Evolutionary conservation across 1,140 invertebrate genomes (phyloP), one percentile per base, ranked within the genome.

Genomic region (Paralvinella palmiformis): DNA sequence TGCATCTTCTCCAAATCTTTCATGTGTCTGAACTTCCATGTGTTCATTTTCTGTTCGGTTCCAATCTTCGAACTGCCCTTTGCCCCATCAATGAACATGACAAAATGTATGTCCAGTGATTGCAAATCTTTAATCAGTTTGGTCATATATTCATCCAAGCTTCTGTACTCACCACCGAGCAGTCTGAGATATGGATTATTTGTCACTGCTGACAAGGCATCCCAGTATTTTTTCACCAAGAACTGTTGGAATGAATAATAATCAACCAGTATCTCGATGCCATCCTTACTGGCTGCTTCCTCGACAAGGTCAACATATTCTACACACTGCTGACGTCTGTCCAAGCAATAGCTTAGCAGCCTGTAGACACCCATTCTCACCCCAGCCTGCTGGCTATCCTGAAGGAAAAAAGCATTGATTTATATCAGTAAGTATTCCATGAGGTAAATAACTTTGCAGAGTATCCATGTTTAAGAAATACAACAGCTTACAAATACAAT

Each of bases 261-360:
- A 50, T 78, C 76, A 17, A 76, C 72, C 15, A 78, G 65, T 29
- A 78, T 67, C 65, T 76, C 73, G 36, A 78, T 75, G 4, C 74
- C 75, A 50, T 62, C 52, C 59, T 41, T 53, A n/a, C 69, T 41
- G 22, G 48, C 50, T 17, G 76, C 73, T 3, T 70, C 59, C 60
- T 72, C 67, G 10, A 78, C 63, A 1, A 78, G 64, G 61, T 78
- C 72, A 20, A 73, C 64, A 13, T 55, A 62, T 7, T 73, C 67
- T 6, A 68, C 67, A 64, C 71, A 72, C 29, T 71, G 53, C 15
- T 71, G 62, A 32, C 64, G 63, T 7, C 68, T 53, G 10, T 69
- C 32, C 7, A 74, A 56, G 55, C 73, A 75, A 33, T 69, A 63
- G 0, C 69, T 63, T 48, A 75, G 44, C 24, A 78, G 61, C 6